These are phyloP conservation scores for Polydrusus cervinus DNA, from an alignment of 2,888 invertebrate genomes.

Conservation along the genomic window DNA sequence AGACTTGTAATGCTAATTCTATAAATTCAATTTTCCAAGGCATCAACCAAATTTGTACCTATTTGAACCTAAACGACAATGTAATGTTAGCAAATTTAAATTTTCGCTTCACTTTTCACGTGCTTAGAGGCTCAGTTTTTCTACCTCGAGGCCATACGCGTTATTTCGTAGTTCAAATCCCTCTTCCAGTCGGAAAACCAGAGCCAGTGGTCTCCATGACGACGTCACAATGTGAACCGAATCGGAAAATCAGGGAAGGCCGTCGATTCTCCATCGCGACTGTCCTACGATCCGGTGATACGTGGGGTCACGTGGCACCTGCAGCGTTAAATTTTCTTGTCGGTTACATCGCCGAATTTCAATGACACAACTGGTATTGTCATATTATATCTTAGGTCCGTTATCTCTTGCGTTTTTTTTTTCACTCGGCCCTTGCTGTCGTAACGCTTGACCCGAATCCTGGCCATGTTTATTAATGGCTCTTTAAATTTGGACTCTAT, in stretches of 20 bases:
- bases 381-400: background rate
- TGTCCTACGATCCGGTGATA: constrained; percentile 56
- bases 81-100: no score
- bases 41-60: no score
- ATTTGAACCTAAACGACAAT: no score
- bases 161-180: background rate
- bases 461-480: no score
- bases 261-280: constrained; percentile 26
- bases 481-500: no score
- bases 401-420: no score
- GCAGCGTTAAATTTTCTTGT: constrained; percentile 49
- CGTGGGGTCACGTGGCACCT: constrained; percentile 64
- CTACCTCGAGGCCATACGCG: no score
- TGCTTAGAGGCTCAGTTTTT: background rate
- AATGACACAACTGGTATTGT: no score
- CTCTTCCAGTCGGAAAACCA: constrained; percentile 6
- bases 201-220: constrained; percentile 23
- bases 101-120: background rate
- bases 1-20: no score
- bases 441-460: no score
- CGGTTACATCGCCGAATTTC: background rate
- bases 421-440: no score
- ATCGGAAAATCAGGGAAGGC: constrained; percentile 34
- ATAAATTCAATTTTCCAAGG: no score
- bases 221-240: constrained; percentile 40